Base-by-base conservation (phyloP, 2,888 invertebrate genomes). In the Euzetes globulus region DNA sequence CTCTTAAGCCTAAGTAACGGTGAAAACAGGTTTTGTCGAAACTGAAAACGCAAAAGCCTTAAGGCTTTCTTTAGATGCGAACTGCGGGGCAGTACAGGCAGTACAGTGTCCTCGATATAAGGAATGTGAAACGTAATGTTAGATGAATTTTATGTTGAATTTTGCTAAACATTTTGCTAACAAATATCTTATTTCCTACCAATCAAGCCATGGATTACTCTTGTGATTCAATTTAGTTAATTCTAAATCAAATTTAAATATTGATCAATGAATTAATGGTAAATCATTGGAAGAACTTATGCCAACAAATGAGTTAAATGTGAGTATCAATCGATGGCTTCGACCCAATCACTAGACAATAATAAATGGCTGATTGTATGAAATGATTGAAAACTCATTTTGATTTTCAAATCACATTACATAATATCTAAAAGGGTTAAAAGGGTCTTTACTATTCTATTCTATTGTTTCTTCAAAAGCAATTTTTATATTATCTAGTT, bases 91-190 rank as follows among this genome's bases (percentile, higher is more conserved):
- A 58, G 58, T n/a, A 63, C 63, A 63, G 63, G 55, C 25, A 55
- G 63, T 63, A 63, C 63, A 63, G 29, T 63, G 63, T 63, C 63
- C 63, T 63, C 63, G 63, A 29, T 63, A 27, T 63, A 33, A 63
- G 63, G 63, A 63, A 63, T 63, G 63, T n/a, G 29, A 63, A 29
- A 63, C 63, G 63, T 63, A 63, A 63, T 63, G 63, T 22, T 63
- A 63, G 29, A 63, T 25, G 19, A 29, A 29, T 17, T 63, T 63
- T 29, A 63, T 63, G 29, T 29, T 15, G 9, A 29, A 63, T 22
- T 22, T 55, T 55, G 19, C n/a, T 55, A 55, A 47, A 47, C 47
- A 47, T 47, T n/a, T 47, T 55, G 19, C 9, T 3, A 55, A 55
- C 11, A 55, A 17, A 55, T 25, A 50, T 50, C 50, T 55, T 13